Conservation (phyloP, 2,113 vertebrate genomes). For the Pitta sordida region DNA sequence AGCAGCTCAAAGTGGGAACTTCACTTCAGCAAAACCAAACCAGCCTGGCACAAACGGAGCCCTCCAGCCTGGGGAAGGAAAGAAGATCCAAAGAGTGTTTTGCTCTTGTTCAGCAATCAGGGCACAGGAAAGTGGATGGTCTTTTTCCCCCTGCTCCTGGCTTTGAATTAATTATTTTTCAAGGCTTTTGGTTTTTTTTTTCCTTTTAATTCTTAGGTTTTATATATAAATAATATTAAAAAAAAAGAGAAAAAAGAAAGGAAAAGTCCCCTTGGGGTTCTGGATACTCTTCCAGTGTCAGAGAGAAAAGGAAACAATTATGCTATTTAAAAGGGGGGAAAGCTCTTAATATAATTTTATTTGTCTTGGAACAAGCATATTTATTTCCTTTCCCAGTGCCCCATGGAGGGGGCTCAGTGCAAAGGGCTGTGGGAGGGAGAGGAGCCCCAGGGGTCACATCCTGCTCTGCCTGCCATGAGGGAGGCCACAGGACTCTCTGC, state of each 20-base stretch:
- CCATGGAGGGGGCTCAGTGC: background rate
- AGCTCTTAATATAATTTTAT: constrained; percentile 41
- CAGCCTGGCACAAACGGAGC: background rate
- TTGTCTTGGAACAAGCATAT: constrained; percentile 9
- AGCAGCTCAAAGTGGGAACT: background rate
- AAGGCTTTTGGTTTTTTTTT: background rate
- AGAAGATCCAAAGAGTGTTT: background rate
- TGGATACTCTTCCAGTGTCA: background rate
- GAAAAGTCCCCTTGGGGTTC: background rate
- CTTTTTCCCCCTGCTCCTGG: too few species aligned
- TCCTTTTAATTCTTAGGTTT: background rate
- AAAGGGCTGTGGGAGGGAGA: background rate
- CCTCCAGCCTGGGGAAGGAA: background rate
- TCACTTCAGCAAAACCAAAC: background rate
- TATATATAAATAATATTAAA: background rate
- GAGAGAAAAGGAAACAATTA: background rate
- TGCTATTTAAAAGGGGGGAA: constrained; percentile 17
- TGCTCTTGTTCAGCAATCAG: background rate
- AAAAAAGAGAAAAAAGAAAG: background rate
- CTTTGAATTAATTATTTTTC: constrained; percentile 3
- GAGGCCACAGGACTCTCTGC: background rate
- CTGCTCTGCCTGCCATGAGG: background rate
- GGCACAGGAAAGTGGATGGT: background rate
- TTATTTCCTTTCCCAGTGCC: constrained; percentile 45
- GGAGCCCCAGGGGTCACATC: background rate